phyloP scores from a whole-genome alignment of 2,888 invertebrate genomes.

The Cyclophora albipunctata region DNA sequence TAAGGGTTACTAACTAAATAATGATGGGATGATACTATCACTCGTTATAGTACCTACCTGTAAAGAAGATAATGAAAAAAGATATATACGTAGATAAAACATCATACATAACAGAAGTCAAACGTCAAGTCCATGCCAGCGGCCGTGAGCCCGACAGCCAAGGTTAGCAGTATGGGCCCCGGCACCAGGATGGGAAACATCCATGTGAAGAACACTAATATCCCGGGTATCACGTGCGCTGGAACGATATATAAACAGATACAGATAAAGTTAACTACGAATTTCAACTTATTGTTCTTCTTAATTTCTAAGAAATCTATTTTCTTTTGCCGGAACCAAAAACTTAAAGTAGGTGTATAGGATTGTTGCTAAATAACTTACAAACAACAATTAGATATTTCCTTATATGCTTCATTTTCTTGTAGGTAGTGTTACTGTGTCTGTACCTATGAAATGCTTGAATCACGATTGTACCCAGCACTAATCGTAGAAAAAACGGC shows the following conservation, averaged over 20 bases:
- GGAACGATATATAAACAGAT: constrained; percentile 9
- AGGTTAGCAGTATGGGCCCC: constrained; percentile 50
- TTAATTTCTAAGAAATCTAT: background rate
- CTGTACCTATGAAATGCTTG: constrained; percentile 58
- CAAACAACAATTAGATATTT: constrained; percentile 66
- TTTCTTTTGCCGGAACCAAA: background rate
- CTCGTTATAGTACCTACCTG: too few species aligned
- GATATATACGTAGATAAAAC: constrained; percentile 34
- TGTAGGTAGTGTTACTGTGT: constrained; percentile 30
- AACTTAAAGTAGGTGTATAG: too few species aligned
- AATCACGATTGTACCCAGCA: constrained; percentile 56
- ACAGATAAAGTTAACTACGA: too few species aligned
- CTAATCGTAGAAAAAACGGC: constrained; percentile 55
- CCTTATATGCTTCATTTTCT: constrained; percentile 42
- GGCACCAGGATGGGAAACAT: constrained; percentile 36
- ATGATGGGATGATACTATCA: too few species aligned
- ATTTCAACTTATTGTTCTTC: too few species aligned
- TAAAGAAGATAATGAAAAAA: too few species aligned
- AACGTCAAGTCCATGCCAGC: constrained; percentile 78
- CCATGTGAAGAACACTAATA: constrained; percentile 51
- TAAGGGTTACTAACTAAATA: too few species aligned
- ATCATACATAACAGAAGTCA: constrained; percentile 71
- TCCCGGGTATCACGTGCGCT: constrained; percentile 73
- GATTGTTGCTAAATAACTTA: constrained; percentile 30
- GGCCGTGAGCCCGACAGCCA: constrained; percentile 70